Evolutionary conservation across 2,113 vertebrate species (phyloP).

Genomic region (Myrmecophaga tridactyla): DNA sequence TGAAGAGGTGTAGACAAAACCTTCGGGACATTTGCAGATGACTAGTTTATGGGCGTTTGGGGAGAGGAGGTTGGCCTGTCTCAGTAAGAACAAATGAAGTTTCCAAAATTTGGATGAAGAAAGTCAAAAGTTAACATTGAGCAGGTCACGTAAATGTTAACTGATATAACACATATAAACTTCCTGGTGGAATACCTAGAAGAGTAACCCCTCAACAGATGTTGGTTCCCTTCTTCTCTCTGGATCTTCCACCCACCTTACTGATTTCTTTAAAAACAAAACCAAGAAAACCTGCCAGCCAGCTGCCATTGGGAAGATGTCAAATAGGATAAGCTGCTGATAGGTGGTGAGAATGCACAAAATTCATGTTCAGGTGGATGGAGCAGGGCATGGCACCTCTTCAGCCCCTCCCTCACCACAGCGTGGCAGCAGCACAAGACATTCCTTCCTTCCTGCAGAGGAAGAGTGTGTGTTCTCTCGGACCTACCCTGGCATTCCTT

Average conservation of each 20-base stretch:
- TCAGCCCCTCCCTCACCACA: slow-evolving; percentile 14
- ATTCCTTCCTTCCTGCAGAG: slow-evolving; percentile 59
- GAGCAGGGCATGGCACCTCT: neutral
- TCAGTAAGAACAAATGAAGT: neutral
- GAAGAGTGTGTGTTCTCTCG: slow-evolving; percentile 70
- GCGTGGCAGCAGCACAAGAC: neutral
- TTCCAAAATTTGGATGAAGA: slow-evolving; percentile 13
- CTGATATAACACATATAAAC: neutral
- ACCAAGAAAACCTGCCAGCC: neutral
- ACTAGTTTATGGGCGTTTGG: neutral
- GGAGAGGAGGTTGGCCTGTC: neutral
- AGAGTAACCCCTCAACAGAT: slow-evolving; percentile 1
- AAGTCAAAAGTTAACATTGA: slow-evolving; percentile 31
- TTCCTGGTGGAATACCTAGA: neutral
- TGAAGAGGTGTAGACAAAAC: neutral
- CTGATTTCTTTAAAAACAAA: slow-evolving; percentile 47
- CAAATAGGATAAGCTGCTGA: slow-evolving; percentile 20
- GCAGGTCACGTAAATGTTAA: neutral
- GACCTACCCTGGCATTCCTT: slow-evolving; percentile 84
- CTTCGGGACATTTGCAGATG: slow-evolving; percentile 5
- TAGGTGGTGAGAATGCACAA: neutral
- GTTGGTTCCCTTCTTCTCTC: neutral
- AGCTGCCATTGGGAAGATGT: slow-evolving; percentile 41
- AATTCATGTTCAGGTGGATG: slow-evolving; percentile 28
- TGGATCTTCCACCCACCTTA: neutral